phyloP scores from a whole-genome alignment of 2,797 vertebrate genomes.

The Neostethus bicornis region DNA sequence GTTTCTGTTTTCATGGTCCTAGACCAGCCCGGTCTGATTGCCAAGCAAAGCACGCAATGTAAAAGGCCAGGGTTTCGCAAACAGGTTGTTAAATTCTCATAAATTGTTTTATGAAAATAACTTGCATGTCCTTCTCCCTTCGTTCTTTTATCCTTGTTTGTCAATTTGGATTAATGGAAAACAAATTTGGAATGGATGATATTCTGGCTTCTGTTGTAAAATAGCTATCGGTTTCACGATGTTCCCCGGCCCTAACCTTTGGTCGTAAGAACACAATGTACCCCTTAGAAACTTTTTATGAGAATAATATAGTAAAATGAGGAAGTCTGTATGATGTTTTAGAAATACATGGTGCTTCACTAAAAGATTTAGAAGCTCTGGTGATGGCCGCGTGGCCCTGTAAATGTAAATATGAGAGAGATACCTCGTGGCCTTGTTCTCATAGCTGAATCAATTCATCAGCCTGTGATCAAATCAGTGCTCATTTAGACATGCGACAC shows the following conservation, averaged over 20 bases:
- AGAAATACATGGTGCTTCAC: not conserved
- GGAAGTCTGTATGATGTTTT: not conserved
- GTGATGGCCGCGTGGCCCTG: slow-evolving; percentile 24
- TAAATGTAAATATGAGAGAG: slow-evolving; percentile 45
- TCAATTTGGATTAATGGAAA: not conserved
- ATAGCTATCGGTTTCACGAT: not conserved
- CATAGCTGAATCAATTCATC: slow-evolving; percentile 57
- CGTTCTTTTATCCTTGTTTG: not conserved
- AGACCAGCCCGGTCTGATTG: slow-evolving; percentile 14
- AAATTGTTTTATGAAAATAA: slow-evolving; percentile 9
- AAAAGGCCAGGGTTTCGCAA: slow-evolving; percentile 13
- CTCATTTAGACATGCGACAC: slow-evolving; percentile 52
- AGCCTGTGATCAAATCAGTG: slow-evolving; percentile 65
- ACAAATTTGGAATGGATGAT: not conserved
- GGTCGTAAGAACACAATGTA: not conserved
- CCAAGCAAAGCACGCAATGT: slow-evolving; percentile 8
- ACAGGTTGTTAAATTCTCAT: slow-evolving; percentile 1
- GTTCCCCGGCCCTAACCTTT: not conserved
- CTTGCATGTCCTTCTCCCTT: not conserved
- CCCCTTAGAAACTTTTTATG: not conserved
- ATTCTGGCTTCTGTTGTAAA: not conserved
- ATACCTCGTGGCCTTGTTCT: slow-evolving; percentile 50
- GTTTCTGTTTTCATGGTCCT: slow-evolving; percentile 9
- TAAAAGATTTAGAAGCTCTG: slow-evolving; percentile 9
- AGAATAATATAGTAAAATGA: not conserved